These are phyloP conservation scores for Rafetus swinhoei DNA, from an alignment of 2,113 vertebrate genomes.

Conservation along the genomic window DNA sequence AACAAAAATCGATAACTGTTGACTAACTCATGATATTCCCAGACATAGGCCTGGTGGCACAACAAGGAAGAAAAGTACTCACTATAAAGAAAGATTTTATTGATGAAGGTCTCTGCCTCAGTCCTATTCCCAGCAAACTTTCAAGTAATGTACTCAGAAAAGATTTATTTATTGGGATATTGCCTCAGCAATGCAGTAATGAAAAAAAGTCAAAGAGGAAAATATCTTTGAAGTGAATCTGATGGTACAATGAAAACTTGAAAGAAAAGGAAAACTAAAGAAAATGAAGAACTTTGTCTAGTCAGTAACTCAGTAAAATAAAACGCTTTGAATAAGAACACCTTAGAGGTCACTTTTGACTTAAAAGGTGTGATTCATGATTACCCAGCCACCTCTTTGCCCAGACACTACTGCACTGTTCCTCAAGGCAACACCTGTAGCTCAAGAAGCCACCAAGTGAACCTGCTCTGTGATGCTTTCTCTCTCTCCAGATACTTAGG, in stretches of 20 bases:
- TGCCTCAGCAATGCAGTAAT: neutral
- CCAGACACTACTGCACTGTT: neutral
- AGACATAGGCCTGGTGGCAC: fast-evolving
- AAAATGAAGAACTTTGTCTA: neutral
- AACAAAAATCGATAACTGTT: neutral
- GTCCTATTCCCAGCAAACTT: neutral
- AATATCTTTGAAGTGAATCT: neutral
- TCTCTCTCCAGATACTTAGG: neutral
- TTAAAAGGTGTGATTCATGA: neutral
- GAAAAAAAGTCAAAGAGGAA: neutral
- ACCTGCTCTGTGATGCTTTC: neutral
- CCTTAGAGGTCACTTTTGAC: neutral
- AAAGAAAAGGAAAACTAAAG: neutral
- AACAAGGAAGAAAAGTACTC: neutral
- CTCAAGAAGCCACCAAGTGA: neutral
- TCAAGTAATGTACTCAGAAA: neutral
- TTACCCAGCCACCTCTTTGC: neutral
- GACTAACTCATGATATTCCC: neutral
- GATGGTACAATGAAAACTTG: neutral
- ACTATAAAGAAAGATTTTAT: neutral
- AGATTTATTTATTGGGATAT: fast-evolving
- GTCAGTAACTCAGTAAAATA: neutral
- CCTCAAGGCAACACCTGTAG: neutral
- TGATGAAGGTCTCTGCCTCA: neutral
- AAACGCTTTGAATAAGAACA: neutral